phyloP scores from a whole-genome alignment of 2,113 vertebrate genomes.

The Phasianus colchicus region DNA sequence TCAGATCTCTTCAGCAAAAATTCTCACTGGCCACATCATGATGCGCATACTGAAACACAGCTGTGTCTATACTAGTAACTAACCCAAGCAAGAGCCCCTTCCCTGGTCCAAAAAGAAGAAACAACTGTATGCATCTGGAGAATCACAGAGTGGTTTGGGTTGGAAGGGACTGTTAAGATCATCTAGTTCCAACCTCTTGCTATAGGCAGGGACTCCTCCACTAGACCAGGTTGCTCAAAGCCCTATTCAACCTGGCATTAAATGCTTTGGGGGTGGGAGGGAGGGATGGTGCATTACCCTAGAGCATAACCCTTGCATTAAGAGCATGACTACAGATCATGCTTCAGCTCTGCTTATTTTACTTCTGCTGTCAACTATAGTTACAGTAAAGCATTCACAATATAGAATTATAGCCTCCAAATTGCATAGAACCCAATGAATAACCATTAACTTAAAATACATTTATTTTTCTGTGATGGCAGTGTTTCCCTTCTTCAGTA shows the following conservation, averaged over 20 bases:
- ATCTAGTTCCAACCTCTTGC: too few relatives aligned
- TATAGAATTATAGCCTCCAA: not conserved
- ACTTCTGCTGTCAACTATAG: not conserved
- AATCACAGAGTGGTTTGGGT: too few relatives aligned
- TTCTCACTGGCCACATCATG: not conserved
- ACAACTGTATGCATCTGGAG: not conserved
- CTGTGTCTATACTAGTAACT: not conserved
- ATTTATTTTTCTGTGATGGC: accelerated
- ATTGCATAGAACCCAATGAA: not conserved
- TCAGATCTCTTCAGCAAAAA: not conserved
- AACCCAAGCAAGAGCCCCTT: not conserved
- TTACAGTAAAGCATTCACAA: not conserved
- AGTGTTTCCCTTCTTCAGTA: not conserved
- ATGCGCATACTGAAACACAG: not conserved
- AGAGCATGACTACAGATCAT: not conserved
- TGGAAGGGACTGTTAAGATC: too few relatives aligned
- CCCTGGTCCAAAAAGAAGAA: not conserved
- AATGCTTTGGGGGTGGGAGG: too few relatives aligned
- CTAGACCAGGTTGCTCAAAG: too few relatives aligned
- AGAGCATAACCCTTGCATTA: too few relatives aligned
- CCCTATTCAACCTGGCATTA: too few relatives aligned
- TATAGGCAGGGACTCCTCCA: too few relatives aligned
- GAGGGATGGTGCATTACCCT: too few relatives aligned
- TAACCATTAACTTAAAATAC: not conserved
- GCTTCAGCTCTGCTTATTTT: not conserved